Base-by-base conservation (phyloP, 92 coral and sea anemone species). In the Palythoa grandiflora region DNA sequence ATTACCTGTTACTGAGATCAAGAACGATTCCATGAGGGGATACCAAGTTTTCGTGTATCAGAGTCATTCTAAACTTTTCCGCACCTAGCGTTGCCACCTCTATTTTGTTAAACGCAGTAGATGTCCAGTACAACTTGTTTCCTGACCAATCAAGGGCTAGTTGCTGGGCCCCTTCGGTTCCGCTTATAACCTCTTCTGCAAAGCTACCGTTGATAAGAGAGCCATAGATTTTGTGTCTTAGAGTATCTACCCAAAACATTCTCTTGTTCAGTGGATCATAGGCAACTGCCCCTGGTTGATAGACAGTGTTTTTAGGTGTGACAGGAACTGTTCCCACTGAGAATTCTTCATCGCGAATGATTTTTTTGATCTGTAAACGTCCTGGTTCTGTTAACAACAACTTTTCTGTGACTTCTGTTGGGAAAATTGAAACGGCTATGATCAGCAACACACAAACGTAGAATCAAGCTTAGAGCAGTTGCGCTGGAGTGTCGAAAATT, bases 1-100 rank as follows among this genome's bases (percentile, higher is more conserved):
- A 17, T 61, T 48, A 81, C 86, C 86, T 63, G 75, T 81, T 81
- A 4, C 11, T n/a, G 39, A 81, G 71, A 44, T 81, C 86, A 68
- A 81, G 86, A 68, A 38, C 21, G 35, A 81, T 81, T 40, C 86
- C 74, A 12, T 65, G 73, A 7, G 86, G 86, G 0, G 86, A 66
- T 14, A 19, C 21, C 38, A 81, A 48, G 15, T 66, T 47, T 6
- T 80, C 14, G 13, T 13, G 36, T 13, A 81, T 44, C 21, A 81
- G 54, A n/a, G 74, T 21, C 75, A 48, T 65, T 57, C 59, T 28
- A 9, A 60, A 63, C 70, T 63, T 71, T 20, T 35, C 13, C 5
- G 36, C 60, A 3, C 60, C 53, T 2, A 81, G 51, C 11, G 47
- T 44, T 7, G 59, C 44, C 11, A 81, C 75, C n/a, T 65, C 59